Conservation (phyloP, 2,888 invertebrate species). For the Oscheius onirici region DNA sequence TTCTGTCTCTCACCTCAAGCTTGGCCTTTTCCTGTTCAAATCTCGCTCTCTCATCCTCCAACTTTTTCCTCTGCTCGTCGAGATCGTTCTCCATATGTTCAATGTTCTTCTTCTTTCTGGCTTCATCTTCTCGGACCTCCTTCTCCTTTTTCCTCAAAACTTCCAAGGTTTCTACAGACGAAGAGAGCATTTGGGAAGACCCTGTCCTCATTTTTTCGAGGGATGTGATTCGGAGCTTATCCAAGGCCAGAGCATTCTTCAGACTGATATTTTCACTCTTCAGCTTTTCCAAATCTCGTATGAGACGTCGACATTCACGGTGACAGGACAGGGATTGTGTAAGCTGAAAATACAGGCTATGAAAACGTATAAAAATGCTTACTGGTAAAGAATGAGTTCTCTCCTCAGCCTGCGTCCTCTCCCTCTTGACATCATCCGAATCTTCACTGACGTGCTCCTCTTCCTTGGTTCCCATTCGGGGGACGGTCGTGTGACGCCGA, state of each 20-base stretch:
- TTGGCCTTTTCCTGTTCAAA: conserved; percentile 21
- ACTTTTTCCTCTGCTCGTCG: neutral
- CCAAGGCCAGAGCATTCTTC: conserved; percentile 31
- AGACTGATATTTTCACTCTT: conserved; percentile 27
- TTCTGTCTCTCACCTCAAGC: neutral
- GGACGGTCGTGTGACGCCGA: conserved; percentile 54
- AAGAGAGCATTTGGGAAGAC: conserved; percentile 32
- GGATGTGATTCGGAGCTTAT: conserved; percentile 47
- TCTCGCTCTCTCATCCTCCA: conserved; percentile 12
- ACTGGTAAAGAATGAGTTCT: conserved; percentile 25
- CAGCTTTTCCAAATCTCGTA: conserved; percentile 21
- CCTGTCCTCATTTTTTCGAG: conserved; percentile 37
- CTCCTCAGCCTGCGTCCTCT: conserved; percentile 18
- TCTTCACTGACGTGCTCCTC: neutral
- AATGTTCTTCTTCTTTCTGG: conserved; percentile 7
- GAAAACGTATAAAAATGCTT: neutral
- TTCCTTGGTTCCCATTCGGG: conserved; percentile 39
- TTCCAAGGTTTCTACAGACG: conserved; percentile 52
- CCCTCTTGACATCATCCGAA: neutral
- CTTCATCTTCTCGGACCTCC: conserved; percentile 26
- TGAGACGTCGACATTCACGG: conserved; percentile 17
- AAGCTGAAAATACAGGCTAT: neutral
- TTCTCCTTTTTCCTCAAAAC: conserved; percentile 53
- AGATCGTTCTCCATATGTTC: conserved; percentile 28
- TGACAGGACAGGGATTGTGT: conserved; percentile 19